Evolutionary conservation across 1,140 invertebrate species (phyloP).

Genomic region (Zophobas atratus): DNA sequence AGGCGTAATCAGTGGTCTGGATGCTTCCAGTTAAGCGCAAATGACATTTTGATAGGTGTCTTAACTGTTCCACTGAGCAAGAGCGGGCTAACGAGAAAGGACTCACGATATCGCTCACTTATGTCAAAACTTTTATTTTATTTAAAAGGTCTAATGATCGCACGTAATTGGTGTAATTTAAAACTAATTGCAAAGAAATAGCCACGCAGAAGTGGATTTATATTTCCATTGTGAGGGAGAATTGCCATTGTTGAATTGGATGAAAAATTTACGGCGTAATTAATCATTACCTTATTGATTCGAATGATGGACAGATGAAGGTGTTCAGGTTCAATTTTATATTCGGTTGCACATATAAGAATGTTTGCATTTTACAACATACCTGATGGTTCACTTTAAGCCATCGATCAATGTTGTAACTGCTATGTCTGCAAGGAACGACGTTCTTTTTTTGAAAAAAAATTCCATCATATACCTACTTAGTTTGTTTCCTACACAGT

Average conservation of each 20-base stretch:
- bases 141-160: conserved; percentile 49
- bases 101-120: conserved; percentile 57
- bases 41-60: conserved; percentile 59
- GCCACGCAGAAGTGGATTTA: neutral
- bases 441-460: too few species aligned
- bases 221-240: neutral
- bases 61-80: conserved; percentile 11
- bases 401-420: too few species aligned
- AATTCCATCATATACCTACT: too few species aligned
- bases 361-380: too few species aligned
- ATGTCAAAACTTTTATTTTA: conserved; percentile 51
- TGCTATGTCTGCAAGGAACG: too few species aligned
- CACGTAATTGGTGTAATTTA: conserved; percentile 40
- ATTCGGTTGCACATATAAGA: too few species aligned
- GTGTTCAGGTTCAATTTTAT: too few species aligned
- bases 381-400: too few species aligned
- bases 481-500: too few species aligned
- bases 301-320: too few species aligned
- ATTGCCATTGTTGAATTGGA: neutral
- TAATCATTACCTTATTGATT: too few species aligned
- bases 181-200: conserved; percentile 31
- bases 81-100: conserved; percentile 52
- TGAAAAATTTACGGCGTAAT: too few species aligned
- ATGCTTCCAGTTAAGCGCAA: conserved; percentile 51
- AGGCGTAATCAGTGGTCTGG: conserved; percentile 52